Evolutionary conservation across 2,888 invertebrate genomes (phyloP), one percentile per base, ranked within the genome.

Genomic region (Sminthurides aquaticus): DNA sequence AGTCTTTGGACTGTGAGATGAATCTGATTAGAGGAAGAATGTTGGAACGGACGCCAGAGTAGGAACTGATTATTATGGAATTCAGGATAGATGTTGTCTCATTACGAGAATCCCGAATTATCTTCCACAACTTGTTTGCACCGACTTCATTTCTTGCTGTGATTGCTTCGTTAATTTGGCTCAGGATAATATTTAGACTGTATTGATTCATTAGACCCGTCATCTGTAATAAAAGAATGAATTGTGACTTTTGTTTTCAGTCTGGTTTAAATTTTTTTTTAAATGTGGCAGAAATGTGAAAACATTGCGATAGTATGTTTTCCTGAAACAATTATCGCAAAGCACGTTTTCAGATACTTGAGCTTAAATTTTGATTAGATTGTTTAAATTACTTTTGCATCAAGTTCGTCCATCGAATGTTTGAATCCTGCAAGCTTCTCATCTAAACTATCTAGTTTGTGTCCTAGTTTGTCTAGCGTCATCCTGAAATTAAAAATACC

Each of bases 21-120:
- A 64, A 64, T 24, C 64, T 58, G 26, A 64, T 64, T 5, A 64
- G 22, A 8, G 64, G 64, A 20, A 64, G 43, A 34, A 64, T 59
- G n/a, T 49, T 28, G 2, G 26, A 58, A 2, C 64, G 59, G 18
- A 58, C 59, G 5, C 64, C 64, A 0, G 54, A 27, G 18, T 64
- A 64, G 1, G 64, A 59, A 43, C 55, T 59, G 1, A 59, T 25
- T 20, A 64, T 59, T 29, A 64, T 64, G 15, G 58, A 52, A 15
- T 59, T 24, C 18, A 64, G 27, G 1, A 64, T 59, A 28, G 52
- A 25, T 49, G 43, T 49, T 24, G 60, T 48, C 2, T 24, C 49
- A 49, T 60, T 60, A 20, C 22, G 34, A 48, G 43, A 24, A n/a
- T 52, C 29, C 20, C 49, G 34, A 26, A 64, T 64, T n/a, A 24